These are phyloP conservation scores for Rafetus swinhoei DNA, from an alignment of 2,113 vertebrate species.

Conservation along the genomic window DNA sequence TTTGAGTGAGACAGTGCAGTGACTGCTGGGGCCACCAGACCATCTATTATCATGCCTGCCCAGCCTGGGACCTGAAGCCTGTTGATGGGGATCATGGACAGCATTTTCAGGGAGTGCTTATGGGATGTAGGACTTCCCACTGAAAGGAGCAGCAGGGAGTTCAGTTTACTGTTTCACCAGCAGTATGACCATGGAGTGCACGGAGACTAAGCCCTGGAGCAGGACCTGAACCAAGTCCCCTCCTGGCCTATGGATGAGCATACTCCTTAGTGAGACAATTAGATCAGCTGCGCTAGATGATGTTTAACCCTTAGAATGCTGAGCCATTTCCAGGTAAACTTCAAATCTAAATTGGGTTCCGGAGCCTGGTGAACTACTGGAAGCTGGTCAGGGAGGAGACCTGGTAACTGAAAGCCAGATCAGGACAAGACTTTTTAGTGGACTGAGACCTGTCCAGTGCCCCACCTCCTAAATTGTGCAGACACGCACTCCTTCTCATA, in stretches of 20 bases:
- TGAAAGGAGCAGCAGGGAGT: not conserved
- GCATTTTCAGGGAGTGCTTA: not conserved
- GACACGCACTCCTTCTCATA: not conserved
- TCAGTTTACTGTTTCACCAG: not conserved
- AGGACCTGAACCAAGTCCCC: not conserved
- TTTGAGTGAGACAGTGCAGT: not conserved
- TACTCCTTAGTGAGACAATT: not conserved
- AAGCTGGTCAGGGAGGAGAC: not conserved
- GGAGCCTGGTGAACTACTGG: slow-evolving; percentile 35
- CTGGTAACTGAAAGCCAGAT: slow-evolving; percentile 20
- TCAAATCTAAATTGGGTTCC: not conserved
- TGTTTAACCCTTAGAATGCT: not conserved
- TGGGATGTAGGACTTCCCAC: not conserved
- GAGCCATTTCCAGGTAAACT: not conserved
- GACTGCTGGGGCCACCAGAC: not conserved
- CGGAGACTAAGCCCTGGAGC: not conserved
- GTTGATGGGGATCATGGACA: not conserved
- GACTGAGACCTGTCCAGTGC: not conserved
- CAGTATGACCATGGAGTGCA: not conserved
- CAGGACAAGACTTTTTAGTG: slow-evolving; percentile 39
- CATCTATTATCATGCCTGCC: not conserved
- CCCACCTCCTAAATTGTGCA: not conserved
- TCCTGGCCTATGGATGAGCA: not conserved
- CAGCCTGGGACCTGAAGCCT: not conserved
- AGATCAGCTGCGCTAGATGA: not conserved